Conservation (phyloP, 2,797 vertebrate genomes). For the Spea hammondii region DNA sequence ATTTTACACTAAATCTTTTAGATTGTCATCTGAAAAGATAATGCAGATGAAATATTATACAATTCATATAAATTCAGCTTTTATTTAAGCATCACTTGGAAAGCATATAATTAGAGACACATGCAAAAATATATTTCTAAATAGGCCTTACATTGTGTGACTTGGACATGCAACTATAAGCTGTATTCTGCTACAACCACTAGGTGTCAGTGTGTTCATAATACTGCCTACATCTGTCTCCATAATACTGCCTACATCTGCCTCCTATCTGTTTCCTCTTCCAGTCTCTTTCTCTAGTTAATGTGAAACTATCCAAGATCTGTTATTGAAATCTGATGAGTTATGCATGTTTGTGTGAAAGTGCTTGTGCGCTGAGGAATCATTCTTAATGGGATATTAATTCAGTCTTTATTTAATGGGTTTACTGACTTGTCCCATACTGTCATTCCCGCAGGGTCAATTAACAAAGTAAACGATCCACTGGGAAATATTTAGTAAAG, state of each 20-base stretch:
- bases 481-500: not conserved
- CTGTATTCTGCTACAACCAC: not conserved
- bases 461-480: constrained; percentile 22
- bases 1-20: too few species aligned
- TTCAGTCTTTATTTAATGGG: constrained; percentile 16
- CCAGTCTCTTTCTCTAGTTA: not conserved
- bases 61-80: too few species aligned
- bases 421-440: constrained; percentile 21
- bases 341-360: constrained; percentile 6
- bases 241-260: not conserved
- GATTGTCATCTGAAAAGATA: too few species aligned
- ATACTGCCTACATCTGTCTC: not conserved
- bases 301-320: not conserved
- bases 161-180: not conserved
- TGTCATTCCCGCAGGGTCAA: constrained; percentile 16
- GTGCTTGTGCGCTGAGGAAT: constrained; percentile 15
- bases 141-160: too few species aligned
- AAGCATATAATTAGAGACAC: too few species aligned
- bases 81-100: too few species aligned
- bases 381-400: constrained; percentile 26
- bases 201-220: not conserved
- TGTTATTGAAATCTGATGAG: not conserved
- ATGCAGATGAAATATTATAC: too few species aligned
- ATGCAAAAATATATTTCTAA: too few species aligned
- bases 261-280: not conserved